Evolutionary conservation across 2,888 invertebrate species (phyloP).

Genomic region (Boloria euphrosyne): DNA sequence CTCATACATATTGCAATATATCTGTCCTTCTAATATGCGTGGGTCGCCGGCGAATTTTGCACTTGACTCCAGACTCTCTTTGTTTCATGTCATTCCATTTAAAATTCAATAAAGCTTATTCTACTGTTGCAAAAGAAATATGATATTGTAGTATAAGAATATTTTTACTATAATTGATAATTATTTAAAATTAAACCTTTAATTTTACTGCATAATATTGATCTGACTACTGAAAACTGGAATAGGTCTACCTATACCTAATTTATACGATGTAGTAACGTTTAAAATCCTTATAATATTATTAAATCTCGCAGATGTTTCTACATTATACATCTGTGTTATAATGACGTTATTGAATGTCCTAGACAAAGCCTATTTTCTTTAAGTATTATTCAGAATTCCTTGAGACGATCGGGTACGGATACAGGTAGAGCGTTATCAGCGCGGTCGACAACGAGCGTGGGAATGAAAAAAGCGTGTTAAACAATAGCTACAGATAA

Average conservation of each 20-base stretch:
- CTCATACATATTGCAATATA: slow-evolving; percentile 71
- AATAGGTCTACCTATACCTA: no score
- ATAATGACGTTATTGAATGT: neutral
- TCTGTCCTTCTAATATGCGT: slow-evolving; percentile 64
- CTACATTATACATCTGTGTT: no score
- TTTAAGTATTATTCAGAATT: slow-evolving; percentile 41
- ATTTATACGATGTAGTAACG: no score
- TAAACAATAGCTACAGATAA: slow-evolving; percentile 80
- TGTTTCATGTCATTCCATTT: slow-evolving; percentile 67
- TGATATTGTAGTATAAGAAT: slow-evolving; percentile 54
- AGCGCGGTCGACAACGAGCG: slow-evolving; percentile 65
- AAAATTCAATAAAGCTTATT: slow-evolving; percentile 66
- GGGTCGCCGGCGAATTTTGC: slow-evolving; percentile 71
- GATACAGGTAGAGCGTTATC: slow-evolving; percentile 63
- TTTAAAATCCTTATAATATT: no score
- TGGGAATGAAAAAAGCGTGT: slow-evolving; percentile 80
- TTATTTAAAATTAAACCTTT: neutral
- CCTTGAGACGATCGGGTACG: slow-evolving; percentile 44
- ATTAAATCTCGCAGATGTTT: no score
- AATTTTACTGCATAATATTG: neutral
- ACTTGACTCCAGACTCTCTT: slow-evolving; percentile 69
- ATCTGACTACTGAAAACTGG: no score
- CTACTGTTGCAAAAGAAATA: slow-evolving; percentile 69
- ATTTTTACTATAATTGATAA: slow-evolving; percentile 1
- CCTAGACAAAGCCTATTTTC: slow-evolving; percentile 23